Base-by-base conservation (phyloP, 1,140 invertebrate genomes). In the Gryllus bimaculatus region DNA sequence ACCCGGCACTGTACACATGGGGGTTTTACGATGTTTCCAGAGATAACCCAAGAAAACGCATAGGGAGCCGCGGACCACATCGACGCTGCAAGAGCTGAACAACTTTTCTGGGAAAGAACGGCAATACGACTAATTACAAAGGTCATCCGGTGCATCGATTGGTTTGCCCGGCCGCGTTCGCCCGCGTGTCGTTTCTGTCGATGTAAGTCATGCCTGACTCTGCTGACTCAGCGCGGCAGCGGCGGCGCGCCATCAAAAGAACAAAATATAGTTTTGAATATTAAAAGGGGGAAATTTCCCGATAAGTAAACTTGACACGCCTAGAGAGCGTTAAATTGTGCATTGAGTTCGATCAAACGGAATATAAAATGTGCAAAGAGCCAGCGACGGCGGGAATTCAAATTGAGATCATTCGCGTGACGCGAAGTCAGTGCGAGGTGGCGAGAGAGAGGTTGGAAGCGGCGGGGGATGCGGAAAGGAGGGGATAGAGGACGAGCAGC, bases 321-420 rank as follows among this genome's bases (percentile, higher is more conserved):
- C 18, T 10, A 13, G 54, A 66, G 54, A 66, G 54, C 54, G 54
- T 66, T 66, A 66, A 66, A 66, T 66, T 66, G 54, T 66, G 10
- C 18, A 18, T 1, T 18, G 2, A 66, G 54, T 66, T 2, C 2
- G 0, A 66, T 66, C 54, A 66, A 66, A 66, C 54, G 54, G 54
- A 66, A 66, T 66, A 13, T 66, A 66, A 66, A 66, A 66, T 66
- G 54, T 66, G n/a, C 54, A 66, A 66, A 66, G 54, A 66, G 54
- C n/a, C 0, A 18, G 54, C 15, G 10, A 66, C 54, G n/a, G 18
- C 7, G 54, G 54, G 54, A 66, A 10, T 66, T 66, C 54, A 66
- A 66, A 66, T n/a, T 66, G 54, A 66, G 10, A 66, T 66, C 10
- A 66, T 66, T 2, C 2, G 54, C 54, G 54, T 18, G 54, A 13